Percentiles rank a stretch among this genome's conserved stretches.
phyloP scores from a whole-genome alignment of 2,888 invertebrate species.

The Taenaris catops region DNA sequence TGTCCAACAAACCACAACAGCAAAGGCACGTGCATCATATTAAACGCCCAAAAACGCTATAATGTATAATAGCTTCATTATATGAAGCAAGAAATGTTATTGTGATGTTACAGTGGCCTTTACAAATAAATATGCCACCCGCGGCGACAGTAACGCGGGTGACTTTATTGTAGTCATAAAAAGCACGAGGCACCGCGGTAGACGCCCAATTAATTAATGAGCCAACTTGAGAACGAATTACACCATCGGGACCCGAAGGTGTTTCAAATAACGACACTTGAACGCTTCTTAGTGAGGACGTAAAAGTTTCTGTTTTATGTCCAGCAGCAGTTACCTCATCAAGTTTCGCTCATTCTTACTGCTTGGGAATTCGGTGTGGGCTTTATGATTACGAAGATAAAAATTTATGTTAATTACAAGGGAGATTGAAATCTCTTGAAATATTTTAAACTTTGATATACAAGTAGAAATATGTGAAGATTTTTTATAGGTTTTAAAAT shows the following conservation, averaged over 20 bases:
- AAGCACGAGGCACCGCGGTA: constrained; percentile 54
- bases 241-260: constrained; percentile 49
- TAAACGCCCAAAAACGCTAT: constrained; percentile 17
- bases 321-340: constrained; percentile 14
- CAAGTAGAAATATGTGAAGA: too few species aligned
- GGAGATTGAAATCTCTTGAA: constrained; percentile 1
- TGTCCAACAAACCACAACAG: too few species aligned
- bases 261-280: constrained; percentile 43
- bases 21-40: constrained; percentile 17
- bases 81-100: constrained; percentile 23
- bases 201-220: constrained; percentile 70
- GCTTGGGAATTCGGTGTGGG: constrained; percentile 2
- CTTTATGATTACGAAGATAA: constrained; percentile 5
- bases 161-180: constrained; percentile 61
- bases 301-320: constrained; percentile 44
- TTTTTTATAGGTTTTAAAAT: too few species aligned
- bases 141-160: constrained; percentile 41
- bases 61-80: constrained; percentile 26
- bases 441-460: too few species aligned
- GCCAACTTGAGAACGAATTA: constrained; percentile 63
- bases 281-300: constrained; percentile 38
- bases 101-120: constrained; percentile 27
- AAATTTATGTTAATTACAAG: not conserved
- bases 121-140: constrained; percentile 43
- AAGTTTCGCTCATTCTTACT: constrained; percentile 17